Evolutionary conservation across 2,113 vertebrate species (phyloP).

Genomic region (Corydoras sp.): DNA sequence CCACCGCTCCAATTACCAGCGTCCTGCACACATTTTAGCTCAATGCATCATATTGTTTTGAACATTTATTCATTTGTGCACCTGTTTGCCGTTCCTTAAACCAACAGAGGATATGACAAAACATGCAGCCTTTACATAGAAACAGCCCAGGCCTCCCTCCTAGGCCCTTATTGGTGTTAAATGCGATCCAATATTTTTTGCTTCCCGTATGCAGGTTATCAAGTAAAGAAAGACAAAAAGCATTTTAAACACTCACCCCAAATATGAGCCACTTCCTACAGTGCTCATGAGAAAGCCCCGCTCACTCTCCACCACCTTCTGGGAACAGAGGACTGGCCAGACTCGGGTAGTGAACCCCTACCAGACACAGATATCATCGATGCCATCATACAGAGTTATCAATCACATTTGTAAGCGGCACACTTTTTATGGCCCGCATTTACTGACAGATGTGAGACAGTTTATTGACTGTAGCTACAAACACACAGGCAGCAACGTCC

Average conservation of each 20-base stretch:
- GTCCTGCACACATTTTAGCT: slow-evolving; percentile 62
- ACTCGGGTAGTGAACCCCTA: slow-evolving; percentile 74
- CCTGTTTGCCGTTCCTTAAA: too few species aligned
- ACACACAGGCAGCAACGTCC: neutral
- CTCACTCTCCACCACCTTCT: slow-evolving; percentile 82
- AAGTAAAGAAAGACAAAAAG: neutral
- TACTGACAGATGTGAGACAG: neutral
- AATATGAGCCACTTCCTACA: slow-evolving; percentile 85
- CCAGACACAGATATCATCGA: neutral
- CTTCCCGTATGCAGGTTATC: too few species aligned
- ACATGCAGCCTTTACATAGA: too few species aligned
- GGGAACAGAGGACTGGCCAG: slow-evolving; percentile 77
- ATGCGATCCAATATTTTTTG: too few species aligned
- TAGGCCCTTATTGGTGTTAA: too few species aligned
- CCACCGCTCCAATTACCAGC: slow-evolving; percentile 78
- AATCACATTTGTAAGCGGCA: neutral
- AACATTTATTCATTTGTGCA: too few species aligned
- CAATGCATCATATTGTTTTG: neutral
- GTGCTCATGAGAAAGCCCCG: slow-evolving; percentile 89
- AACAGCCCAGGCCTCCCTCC: too few species aligned
- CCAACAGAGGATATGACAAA: too few species aligned
- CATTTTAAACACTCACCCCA: slow-evolving; percentile 75
- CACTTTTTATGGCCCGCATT: neutral
- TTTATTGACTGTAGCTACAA: neutral
- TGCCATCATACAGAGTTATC: slow-evolving; percentile 2